Percentiles rank a stretch among this genome's conserved stretches.
phyloP scores from a whole-genome alignment of 2,797 vertebrate species.

The Xiphorhynchus erythropygius region DNA sequence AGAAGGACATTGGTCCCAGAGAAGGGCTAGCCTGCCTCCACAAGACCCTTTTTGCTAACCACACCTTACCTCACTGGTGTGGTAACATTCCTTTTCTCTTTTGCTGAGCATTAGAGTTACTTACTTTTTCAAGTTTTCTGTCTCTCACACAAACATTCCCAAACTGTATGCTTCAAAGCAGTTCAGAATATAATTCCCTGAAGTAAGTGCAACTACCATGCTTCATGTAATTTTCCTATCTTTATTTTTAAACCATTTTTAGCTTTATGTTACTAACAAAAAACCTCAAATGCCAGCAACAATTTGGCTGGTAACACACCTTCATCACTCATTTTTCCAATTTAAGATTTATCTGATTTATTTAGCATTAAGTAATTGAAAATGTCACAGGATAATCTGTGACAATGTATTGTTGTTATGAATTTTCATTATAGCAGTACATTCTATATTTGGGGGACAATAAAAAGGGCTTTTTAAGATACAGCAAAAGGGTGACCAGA shows the following conservation, averaged over 20 bases:
- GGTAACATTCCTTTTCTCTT: neutral
- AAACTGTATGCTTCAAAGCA: neutral
- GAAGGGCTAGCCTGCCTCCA: neutral
- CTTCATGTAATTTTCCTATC: neutral
- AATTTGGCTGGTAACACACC: neutral
- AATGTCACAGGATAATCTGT: neutral
- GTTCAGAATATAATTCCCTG: neutral
- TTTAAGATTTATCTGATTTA: neutral
- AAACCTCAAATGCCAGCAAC: rapidly evolving
- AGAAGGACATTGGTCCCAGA: neutral
- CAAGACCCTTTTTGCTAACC: neutral
- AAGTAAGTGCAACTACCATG: neutral
- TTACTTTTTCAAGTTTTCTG: neutral
- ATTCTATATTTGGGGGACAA: neutral
- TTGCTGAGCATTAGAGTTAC: neutral
- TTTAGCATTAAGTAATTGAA: neutral
- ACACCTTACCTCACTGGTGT: neutral
- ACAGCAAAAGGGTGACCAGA: neutral
- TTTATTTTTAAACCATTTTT: neutral
- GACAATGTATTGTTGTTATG: neutral
- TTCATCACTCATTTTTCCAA: neutral
- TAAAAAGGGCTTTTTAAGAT: neutral
- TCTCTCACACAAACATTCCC: neutral
- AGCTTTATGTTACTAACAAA: neutral
- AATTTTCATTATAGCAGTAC: neutral